Conservation (phyloP, 2,797 vertebrate species). For the Anabas testudineus region DNA sequence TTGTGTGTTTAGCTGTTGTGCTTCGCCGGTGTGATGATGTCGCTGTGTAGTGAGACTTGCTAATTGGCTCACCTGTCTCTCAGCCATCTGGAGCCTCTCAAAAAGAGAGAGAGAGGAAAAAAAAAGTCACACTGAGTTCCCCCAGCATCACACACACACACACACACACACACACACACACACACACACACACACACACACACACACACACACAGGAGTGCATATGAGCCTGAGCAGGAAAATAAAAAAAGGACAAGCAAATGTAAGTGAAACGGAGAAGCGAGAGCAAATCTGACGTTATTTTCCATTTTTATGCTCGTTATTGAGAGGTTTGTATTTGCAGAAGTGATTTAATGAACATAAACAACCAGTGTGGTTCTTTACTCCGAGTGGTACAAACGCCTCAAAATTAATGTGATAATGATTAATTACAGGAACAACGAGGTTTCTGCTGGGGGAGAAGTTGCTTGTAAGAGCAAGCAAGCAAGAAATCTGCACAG, state of each 20-base stretch:
- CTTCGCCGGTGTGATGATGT: conserved; percentile 76
- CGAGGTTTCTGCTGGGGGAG: conserved; percentile 15
- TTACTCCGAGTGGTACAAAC: conserved; percentile 3
- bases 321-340: conserved; percentile 5
- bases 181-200: conserved; percentile 32
- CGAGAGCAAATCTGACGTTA: conserved; percentile 7
- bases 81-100: conserved; percentile 83
- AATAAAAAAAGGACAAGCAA: conserved; percentile 23
- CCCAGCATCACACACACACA: conserved; percentile 40
- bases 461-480: not conserved
- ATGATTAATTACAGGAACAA: conserved; percentile 52
- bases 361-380: conserved; percentile 17
- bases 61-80: conserved; percentile 87
- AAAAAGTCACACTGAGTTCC: conserved; percentile 66
- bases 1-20: conserved; percentile 61
- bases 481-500: conserved; percentile 6
- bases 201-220: conserved; percentile 6
- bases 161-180: conserved; percentile 39
- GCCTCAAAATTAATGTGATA: conserved; percentile 28
- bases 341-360: conserved; percentile 44
- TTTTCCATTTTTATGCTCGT: conserved; percentile 18
- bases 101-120: conserved; percentile 28
- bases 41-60: conserved; percentile 80
- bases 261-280: conserved; percentile 31
- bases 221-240: conserved; percentile 23